Conservation (phyloP, 1,140 invertebrate genomes). For the Acromyrmex charruanus region DNA sequence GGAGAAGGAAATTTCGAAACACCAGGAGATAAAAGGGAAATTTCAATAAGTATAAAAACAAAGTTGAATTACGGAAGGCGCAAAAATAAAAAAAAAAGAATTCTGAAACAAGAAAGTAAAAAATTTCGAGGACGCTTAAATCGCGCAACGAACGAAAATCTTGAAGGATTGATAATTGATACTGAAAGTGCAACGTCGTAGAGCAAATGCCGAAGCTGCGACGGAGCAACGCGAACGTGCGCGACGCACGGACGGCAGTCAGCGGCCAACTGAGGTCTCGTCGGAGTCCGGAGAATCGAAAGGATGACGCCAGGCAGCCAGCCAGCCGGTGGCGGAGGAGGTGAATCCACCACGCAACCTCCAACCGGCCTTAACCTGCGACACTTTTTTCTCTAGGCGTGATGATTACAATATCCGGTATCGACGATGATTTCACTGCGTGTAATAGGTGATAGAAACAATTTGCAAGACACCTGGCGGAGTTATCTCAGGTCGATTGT, state of each 20-base stretch:
- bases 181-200: neutral
- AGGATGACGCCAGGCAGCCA: conserved; percentile 61
- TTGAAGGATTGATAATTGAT: neutral
- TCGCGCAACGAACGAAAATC: neutral
- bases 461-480: conserved; percentile 33
- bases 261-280: conserved; percentile 82
- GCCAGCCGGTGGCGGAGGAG: conserved; percentile 61
- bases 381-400: neutral
- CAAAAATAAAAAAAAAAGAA: neutral
- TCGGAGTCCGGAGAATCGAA: conserved; percentile 61
- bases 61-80: neutral
- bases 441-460: conserved; percentile 14
- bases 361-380: conserved; percentile 51
- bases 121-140: neutral
- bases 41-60: neutral
- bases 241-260: conserved; percentile 79
- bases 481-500: conserved; percentile 48
- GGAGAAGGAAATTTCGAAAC: neutral
- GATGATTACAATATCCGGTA: conserved; percentile 7
- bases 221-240: conserved; percentile 52
- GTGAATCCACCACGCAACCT: conserved; percentile 73
- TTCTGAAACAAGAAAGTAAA: neutral
- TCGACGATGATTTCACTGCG: neutral
- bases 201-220: conserved; percentile 4
- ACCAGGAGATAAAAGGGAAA: neutral